Percentiles rank a stretch among this genome's conserved stretches.
These are phyloP conservation scores for Drosophila imparisetae DNA, from an alignment of 2,888 invertebrate genomes.

Conservation along the genomic window DNA sequence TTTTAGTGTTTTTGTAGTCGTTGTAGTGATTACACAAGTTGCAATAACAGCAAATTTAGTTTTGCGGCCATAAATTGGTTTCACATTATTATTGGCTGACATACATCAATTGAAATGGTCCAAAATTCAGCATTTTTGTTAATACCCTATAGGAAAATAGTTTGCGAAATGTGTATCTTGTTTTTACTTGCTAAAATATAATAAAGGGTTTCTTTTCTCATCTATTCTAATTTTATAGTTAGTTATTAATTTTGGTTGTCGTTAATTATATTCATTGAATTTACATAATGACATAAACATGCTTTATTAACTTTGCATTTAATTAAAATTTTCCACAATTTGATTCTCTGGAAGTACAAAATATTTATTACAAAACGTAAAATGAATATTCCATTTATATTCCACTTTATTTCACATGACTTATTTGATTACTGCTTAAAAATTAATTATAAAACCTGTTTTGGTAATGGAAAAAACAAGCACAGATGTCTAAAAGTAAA, in stretches of 20 bases:
- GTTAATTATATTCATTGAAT: neutral
- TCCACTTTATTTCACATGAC: neutral
- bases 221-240: neutral
- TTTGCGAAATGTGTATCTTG: neutral
- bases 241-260: neutral
- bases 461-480: neutral
- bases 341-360: neutral
- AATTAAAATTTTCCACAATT: neutral
- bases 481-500: neutral
- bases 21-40: slow-evolving; percentile 30
- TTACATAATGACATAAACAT: neutral
- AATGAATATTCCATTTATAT: neutral
- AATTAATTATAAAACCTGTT: neutral
- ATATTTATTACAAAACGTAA: neutral
- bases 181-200: neutral
- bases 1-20: slow-evolving; percentile 12
- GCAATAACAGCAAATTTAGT: slow-evolving; percentile 33
- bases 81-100: slow-evolving; percentile 21
- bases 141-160: neutral
- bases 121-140: neutral
- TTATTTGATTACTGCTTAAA: neutral
- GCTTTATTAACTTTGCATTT: neutral
- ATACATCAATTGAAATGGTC: slow-evolving; percentile 1
- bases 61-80: slow-evolving; percentile 37
- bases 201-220: neutral